A percentile compares a stretch with the other conserved stretches of the same genome.
Conservation (phyloP, 2,888 invertebrate genomes). For the Palloptera scutellata region DNA sequence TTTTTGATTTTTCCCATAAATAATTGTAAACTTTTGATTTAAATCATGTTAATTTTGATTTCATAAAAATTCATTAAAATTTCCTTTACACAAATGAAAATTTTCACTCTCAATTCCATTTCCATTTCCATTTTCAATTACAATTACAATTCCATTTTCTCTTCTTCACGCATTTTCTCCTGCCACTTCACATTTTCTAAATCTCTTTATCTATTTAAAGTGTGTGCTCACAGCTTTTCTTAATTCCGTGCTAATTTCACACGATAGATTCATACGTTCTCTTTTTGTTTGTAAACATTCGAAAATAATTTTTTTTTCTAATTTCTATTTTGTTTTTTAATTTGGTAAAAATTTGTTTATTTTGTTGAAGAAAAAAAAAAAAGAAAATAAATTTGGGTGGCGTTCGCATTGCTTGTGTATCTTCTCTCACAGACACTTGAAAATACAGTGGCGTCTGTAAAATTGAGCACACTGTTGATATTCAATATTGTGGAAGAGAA, state of each 20-base stretch:
- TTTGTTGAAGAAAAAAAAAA: background rate
- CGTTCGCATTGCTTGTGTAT: background rate
- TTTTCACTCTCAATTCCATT: background rate
- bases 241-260: background rate
- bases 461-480: background rate
- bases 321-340: slow-evolving; percentile 12
- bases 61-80: no score
- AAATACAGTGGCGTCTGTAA: slow-evolving; percentile 4
- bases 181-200: no score
- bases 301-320: background rate
- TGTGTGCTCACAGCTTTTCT: no score
- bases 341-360: background rate
- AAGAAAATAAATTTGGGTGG: slow-evolving; percentile 1
- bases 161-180: no score
- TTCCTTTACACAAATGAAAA: no score
- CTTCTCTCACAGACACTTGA: background rate
- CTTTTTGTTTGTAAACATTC: slow-evolving; percentile 27
- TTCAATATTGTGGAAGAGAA: background rate
- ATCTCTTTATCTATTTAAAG: no score
- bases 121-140: background rate
- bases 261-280: background rate
- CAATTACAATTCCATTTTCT: no score
- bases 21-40: no score
- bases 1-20: no score
- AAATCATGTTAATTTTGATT: no score